Evolutionary conservation across 2,888 invertebrate genomes (phyloP), one percentile per base, ranked within the genome.

Genomic region (Melangyna quadrimaculata): DNA sequence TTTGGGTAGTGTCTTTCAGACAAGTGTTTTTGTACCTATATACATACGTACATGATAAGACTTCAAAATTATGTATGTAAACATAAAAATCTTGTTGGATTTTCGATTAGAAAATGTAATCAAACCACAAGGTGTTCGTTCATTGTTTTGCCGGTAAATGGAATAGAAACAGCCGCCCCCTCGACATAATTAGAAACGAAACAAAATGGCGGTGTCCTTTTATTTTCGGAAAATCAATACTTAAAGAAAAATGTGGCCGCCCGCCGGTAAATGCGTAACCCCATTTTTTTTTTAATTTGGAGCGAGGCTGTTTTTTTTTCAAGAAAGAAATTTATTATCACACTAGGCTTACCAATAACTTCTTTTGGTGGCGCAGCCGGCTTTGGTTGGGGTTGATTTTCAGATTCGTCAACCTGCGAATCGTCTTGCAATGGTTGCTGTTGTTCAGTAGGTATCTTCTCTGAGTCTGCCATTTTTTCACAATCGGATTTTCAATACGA

Each of bases 391-490:
- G 88, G 88, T 87, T 90, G 91, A 88, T 78, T 86, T 53, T 63
- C 81, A 69, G 32, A 73, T 81, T 72, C 81, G 24, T 86, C 86
- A 35, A 61, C 73, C 55, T 82, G 73, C 35, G 88, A 88, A 87
- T 88, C 89, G 78, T 91, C 90, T 83, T 89, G 89, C 88, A 89
- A 89, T 67, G 88, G 88, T 91, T 88, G 93, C 93, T 94, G 94
- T 94, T 95, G 93, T 94, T 91, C 90, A 88, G 90, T 89, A 88
- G 90, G 89, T 90, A 90, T 89, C 87, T 96, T 95, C 94, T 97
- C 97, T 95, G 97, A 96, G 96, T 98, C 98, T 96, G 97, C 97
- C 98, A 98, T 98, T 90, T 90, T 89, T 88, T 73, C 86, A 72
- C 72, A 79, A 80, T 74, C 67, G 75, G 53, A 35, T 78, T 61